Conservation (phyloP, 2,113 vertebrate species). For the Ranitomeya variabilis region DNA sequence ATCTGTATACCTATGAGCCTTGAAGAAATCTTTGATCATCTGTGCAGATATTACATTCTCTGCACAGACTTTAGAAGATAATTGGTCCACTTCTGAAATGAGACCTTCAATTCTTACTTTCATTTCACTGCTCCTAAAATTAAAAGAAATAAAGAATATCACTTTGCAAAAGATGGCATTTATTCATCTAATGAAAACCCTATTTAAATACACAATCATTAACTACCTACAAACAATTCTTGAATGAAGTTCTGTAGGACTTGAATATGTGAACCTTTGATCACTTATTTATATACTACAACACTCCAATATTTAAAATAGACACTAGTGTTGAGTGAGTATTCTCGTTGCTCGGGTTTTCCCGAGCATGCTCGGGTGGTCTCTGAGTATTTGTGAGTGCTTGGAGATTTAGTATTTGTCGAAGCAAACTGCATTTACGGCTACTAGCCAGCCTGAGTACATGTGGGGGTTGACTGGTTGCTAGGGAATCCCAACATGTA, state of each 20-base stretch:
- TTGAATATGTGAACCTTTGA: background rate
- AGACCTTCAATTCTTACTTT: conserved; percentile 70
- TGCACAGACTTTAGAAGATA: conserved; percentile 66
- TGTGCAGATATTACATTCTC: conserved; percentile 70
- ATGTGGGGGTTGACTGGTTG: too few species aligned
- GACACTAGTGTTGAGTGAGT: too few species aligned
- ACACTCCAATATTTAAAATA: too few species aligned
- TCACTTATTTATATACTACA: too few species aligned
- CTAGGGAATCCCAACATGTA: too few species aligned
- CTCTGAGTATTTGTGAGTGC: too few species aligned
- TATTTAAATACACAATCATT: too few species aligned
- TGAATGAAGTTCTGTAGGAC: background rate
- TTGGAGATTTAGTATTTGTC: too few species aligned
- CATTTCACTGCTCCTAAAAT: conserved; percentile 72
- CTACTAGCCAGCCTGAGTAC: too few species aligned
- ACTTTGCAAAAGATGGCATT: background rate
- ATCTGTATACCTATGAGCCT: conserved; percentile 79
- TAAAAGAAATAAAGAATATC: conserved; percentile 7
- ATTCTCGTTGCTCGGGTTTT: too few species aligned
- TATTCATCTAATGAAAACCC: background rate
- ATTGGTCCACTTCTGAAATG: conserved; percentile 71
- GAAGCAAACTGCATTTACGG: too few species aligned
- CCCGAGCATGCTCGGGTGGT: too few species aligned
- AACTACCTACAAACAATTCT: background rate
- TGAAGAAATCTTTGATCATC: conserved; percentile 73